Evolutionary conservation across 2,797 vertebrate genomes (phyloP), one percentile per base, ranked within the genome.

Genomic region (Scyliorhinus canicula): DNA sequence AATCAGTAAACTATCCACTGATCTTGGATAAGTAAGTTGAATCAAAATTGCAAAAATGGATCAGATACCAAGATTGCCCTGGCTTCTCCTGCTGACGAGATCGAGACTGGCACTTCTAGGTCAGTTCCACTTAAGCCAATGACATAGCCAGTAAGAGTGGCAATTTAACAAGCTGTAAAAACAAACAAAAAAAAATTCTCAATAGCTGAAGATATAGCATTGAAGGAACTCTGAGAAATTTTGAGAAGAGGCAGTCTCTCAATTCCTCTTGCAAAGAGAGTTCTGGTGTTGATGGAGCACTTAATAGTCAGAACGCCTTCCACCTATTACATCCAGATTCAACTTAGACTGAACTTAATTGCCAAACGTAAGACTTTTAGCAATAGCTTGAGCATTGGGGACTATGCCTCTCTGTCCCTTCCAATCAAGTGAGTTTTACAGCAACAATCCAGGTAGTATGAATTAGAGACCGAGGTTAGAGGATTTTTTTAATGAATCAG

Each of bases 21-120:
- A 47, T 82, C 40, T 82, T 47, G 44, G 40, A 82, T 26, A 95
- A 44, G 19, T 31, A 26, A 95, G 63, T 50, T 35, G n/a, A 95
- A 60, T 50, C 52, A n/a, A 95, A 69, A 35, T 7, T 95, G 93
- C 28, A 69, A 86, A 86, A 86, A 47, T 82, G 79, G 52, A 86
- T 86, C 84, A 55, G 84, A 52, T 86, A 55, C 50, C 28, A 86
- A 55, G 31, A 86, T 21, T 86, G 84, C 50, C 50, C 50, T 55
- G 84, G 47, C 52, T 55, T 86, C 50, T 55, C 84, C 84, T 52
- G 52, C 84, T 86, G 84, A 86, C 0, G 31, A 86, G 52, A 82
- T 82, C 21, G 7, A 47, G 40, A 47, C 79, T 82, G 21, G 84
- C 50, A 86, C 84, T 52, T 31, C 52, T 52, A 16, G 84, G 12